These are phyloP conservation scores for Pollenia amentaria DNA, from an alignment of 2,888 invertebrate genomes.

Conservation along the genomic window DNA sequence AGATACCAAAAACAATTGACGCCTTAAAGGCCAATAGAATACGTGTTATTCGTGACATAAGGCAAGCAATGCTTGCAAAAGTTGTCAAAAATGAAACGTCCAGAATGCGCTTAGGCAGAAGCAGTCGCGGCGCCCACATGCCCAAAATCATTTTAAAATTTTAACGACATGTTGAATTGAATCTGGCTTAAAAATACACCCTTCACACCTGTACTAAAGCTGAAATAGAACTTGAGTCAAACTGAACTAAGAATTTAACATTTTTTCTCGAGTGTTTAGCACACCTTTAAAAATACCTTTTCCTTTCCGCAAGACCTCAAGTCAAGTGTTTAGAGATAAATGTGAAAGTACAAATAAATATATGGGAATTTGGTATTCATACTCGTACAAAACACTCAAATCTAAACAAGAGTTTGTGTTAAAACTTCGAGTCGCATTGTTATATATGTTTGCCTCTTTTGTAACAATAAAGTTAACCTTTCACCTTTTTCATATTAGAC, in stretches of 20 bases:
- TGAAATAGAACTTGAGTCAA: no score
- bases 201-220: no score
- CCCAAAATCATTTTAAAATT: no score
- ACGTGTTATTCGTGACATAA: no score
- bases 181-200: no score
- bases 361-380: slow-evolving; percentile 23
- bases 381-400: not conserved
- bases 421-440: slow-evolving; percentile 5
- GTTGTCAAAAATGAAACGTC: no score
- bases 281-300: not conserved
- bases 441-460: slow-evolving; percentile 4
- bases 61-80: no score
- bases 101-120: no score
- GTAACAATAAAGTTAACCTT: slow-evolving; percentile 61
- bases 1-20: no score
- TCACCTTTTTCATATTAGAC: slow-evolving; percentile 49
- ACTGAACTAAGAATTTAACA: not conserved
- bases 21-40: no score
- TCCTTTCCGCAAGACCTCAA: not conserved
- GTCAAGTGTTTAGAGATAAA: slow-evolving; percentile 29
- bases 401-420: not conserved
- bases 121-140: no score
- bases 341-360: slow-evolving; percentile 20
- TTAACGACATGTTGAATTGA: no score
- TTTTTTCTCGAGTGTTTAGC: slow-evolving; percentile 27